phyloP scores from a whole-genome alignment of 2,797 vertebrate species.

The Diplodus sargus region DNA sequence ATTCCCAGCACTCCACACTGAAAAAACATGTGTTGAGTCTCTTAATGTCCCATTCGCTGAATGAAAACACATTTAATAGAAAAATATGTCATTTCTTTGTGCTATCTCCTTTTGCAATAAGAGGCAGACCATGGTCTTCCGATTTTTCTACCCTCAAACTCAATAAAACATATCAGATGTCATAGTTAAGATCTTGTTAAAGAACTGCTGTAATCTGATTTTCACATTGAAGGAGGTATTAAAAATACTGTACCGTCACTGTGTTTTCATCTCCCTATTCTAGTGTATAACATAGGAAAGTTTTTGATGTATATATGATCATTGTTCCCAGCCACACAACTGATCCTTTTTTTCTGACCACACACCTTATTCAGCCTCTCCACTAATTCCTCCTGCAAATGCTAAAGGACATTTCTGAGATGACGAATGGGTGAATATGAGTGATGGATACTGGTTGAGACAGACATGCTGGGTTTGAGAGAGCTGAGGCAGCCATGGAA shows the following conservation, averaged over 20 bases:
- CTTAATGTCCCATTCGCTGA: background rate
- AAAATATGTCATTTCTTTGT: background rate
- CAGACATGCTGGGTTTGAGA: conserved; percentile 50
- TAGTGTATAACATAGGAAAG: background rate
- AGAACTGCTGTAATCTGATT: background rate
- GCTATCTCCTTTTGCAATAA: conserved; percentile 1
- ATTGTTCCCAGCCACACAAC: background rate
- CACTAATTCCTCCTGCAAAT: conserved; percentile 48
- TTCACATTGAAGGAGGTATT: background rate
- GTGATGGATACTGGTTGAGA: conserved; percentile 60
- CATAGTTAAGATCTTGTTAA: background rate
- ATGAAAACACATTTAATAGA: background rate
- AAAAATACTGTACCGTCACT: background rate
- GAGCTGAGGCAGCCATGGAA: conserved; percentile 25
- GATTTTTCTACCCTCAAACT: conserved; percentile 14
- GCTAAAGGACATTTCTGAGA: conserved; percentile 60
- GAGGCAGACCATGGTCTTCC: background rate
- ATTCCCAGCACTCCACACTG: conserved; percentile 1
- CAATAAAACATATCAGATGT: background rate
- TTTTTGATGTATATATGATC: conserved; percentile 3
- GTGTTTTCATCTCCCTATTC: conserved; percentile 9
- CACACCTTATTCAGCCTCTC: conserved; percentile 18
- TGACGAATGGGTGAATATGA: conserved; percentile 58
- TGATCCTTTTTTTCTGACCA: background rate
- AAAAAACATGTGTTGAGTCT: conserved; percentile 9